Conservation (phyloP, 1,140 invertebrate species). For the Macrostomum lignano region DNA sequence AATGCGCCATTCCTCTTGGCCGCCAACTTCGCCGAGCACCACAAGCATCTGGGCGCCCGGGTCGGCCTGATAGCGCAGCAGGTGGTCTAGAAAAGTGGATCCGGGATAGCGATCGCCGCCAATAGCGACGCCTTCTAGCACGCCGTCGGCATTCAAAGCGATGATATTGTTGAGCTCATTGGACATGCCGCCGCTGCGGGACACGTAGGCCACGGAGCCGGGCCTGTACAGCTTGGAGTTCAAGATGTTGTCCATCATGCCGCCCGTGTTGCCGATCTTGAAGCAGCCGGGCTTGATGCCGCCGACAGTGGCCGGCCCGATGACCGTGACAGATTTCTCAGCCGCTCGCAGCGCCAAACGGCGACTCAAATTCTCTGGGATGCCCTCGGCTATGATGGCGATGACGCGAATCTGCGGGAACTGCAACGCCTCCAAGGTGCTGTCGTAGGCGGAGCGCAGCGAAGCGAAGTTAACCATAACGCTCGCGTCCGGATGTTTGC, state of each 20-base stretch:
- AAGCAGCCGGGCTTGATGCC: constrained; percentile 95
- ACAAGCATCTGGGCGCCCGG: constrained; percentile 66
- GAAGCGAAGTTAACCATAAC: constrained; percentile 97
- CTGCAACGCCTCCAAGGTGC: constrained; percentile 63
- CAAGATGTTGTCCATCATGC: constrained; percentile 97
- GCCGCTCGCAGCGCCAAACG: constrained; percentile 64
- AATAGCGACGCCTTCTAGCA: constrained; percentile 87
- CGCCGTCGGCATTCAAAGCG: constrained; percentile 77
- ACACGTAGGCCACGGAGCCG: constrained; percentile 87
- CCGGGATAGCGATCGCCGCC: constrained; percentile 96
- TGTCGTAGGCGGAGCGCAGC: constrained; percentile 79
- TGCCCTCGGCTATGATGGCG: constrained; percentile 94
- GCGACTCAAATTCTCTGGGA: constrained; percentile 85
- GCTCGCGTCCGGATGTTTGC: constrained; percentile 69
- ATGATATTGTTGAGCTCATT: constrained; percentile 98
- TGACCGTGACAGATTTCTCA: constrained; percentile 43
- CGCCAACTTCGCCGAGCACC: constrained; percentile 70
- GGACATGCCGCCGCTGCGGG: constrained; percentile 90
- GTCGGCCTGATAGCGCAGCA: constrained; percentile 48
- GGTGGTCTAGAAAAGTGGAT: constrained; percentile 89
- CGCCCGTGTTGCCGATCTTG: constrained; percentile 95
- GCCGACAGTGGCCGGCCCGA: constrained; percentile 70
- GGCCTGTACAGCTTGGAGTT: constrained; percentile 81
- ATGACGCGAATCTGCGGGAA: constrained; percentile 56
- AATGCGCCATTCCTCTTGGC: constrained; percentile 94